phyloP scores from a whole-genome alignment of 2,797 vertebrate genomes.

The Manis crassicaudata region DNA sequence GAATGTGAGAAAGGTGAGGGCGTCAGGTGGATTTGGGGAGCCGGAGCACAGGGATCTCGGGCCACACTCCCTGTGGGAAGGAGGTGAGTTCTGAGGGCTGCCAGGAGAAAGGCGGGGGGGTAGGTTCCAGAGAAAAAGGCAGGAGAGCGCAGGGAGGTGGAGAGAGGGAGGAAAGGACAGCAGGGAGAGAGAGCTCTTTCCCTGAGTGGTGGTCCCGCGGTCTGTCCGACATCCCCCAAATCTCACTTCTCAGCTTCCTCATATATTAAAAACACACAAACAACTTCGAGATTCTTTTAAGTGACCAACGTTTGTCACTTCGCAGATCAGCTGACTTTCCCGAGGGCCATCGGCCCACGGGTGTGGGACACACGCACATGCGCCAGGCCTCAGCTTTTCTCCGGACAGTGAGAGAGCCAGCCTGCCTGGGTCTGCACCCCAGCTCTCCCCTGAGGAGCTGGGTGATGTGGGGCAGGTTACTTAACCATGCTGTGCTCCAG shows the following conservation, averaged over 20 bases:
- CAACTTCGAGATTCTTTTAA: not conserved
- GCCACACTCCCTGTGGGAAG: not conserved
- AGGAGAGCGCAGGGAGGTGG: not conserved
- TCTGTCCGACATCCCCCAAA: not conserved
- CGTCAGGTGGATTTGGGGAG: rapidly evolving
- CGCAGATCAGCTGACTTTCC: not conserved
- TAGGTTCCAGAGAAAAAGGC: not conserved
- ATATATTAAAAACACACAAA: not conserved
- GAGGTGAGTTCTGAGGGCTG: not conserved
- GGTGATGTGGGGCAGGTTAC: not conserved
- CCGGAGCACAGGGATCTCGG: not conserved
- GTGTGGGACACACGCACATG: not conserved
- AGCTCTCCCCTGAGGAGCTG: conserved; percentile 3
- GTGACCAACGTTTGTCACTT: not conserved
- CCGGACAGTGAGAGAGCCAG: not conserved
- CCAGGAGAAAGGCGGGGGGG: not conserved
- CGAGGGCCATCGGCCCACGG: no score
- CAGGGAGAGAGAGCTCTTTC: not conserved
- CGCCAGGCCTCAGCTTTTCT: not conserved
- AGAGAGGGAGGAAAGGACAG: not conserved
- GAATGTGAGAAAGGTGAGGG: no score
- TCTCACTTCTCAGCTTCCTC: not conserved
- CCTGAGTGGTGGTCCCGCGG: not conserved
- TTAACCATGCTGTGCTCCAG: not conserved
- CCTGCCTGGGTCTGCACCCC: rapidly evolving